These are phyloP conservation scores for Temnothorax ravouxi DNA, from an alignment of 2,888 invertebrate genomes.

Conservation along the genomic window DNA sequence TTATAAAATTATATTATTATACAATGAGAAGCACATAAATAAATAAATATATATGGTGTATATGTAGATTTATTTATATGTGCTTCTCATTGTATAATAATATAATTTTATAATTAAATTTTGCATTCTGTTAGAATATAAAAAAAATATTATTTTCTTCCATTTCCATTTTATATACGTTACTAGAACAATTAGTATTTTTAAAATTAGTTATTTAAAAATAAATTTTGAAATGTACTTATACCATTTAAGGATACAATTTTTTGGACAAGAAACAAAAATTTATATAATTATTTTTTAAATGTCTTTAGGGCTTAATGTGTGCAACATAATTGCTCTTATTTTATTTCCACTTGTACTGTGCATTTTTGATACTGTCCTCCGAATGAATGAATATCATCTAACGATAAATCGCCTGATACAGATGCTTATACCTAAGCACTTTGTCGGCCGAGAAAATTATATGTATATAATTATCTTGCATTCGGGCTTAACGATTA, in stretches of 20 bases:
- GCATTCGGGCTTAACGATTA: not conserved
- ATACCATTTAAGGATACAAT: not conserved
- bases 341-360: not conserved
- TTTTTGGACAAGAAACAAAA: not conserved
- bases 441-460: not conserved
- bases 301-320: not conserved
- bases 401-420: not conserved
- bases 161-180: not conserved
- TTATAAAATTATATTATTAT: not conserved
- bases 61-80: not conserved
- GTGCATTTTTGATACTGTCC: not conserved
- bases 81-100: not conserved
- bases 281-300: not conserved
- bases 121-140: not conserved
- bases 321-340: not conserved
- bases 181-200: too few relatives aligned
- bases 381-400: not conserved
- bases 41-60: too few relatives aligned
- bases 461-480: not conserved
- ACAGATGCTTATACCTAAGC: not conserved
- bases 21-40: not conserved
- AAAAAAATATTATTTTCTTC: not conserved
- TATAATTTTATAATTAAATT: not conserved
- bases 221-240: not conserved
- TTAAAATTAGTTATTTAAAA: too few relatives aligned